Evolutionary conservation across 1,140 invertebrate species (phyloP).

Genomic region (Anastrepha obliqua): DNA sequence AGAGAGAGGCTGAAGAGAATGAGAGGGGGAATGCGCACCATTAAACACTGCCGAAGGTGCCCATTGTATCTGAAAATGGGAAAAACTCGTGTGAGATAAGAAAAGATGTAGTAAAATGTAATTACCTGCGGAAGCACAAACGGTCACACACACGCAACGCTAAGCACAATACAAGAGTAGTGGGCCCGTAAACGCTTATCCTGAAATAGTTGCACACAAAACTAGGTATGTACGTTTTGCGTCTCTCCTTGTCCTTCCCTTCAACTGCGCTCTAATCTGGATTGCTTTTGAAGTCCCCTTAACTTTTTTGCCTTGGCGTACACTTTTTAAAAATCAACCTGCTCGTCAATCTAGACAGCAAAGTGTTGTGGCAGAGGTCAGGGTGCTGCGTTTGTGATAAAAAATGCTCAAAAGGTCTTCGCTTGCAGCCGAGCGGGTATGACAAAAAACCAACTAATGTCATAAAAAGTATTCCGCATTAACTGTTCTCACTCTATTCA

Average conservation of each 20-base stretch:
- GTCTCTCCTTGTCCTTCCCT: not conserved
- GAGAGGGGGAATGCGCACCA: not conserved
- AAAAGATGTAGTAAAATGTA: conserved; percentile 8
- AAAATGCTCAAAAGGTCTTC: not conserved
- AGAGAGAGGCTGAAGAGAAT: not conserved
- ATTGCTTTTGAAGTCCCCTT: not conserved
- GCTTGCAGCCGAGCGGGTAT: not conserved
- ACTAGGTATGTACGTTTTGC: too few species aligned
- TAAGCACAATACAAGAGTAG: too few species aligned
- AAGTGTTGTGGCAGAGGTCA: not conserved
- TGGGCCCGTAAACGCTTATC: too few species aligned
- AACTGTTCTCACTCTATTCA: not conserved
- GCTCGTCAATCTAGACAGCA: not conserved
- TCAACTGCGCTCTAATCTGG: not conserved
- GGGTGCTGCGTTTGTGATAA: not conserved
- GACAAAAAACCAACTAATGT: not conserved
- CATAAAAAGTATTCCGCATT: not conserved
- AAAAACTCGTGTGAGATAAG: not conserved
- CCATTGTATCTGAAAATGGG: conserved; percentile 5
- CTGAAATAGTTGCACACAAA: too few species aligned
- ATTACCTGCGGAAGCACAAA: conserved; percentile 18
- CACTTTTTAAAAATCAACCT: conserved; percentile 6
- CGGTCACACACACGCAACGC: too few species aligned
- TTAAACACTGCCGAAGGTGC: conserved; percentile 12
- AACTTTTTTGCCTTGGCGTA: not conserved